Evolutionary conservation across 2,797 vertebrate species (phyloP), one percentile per base, ranked within the genome.

Genomic region (Adrianichthys oophorus): DNA sequence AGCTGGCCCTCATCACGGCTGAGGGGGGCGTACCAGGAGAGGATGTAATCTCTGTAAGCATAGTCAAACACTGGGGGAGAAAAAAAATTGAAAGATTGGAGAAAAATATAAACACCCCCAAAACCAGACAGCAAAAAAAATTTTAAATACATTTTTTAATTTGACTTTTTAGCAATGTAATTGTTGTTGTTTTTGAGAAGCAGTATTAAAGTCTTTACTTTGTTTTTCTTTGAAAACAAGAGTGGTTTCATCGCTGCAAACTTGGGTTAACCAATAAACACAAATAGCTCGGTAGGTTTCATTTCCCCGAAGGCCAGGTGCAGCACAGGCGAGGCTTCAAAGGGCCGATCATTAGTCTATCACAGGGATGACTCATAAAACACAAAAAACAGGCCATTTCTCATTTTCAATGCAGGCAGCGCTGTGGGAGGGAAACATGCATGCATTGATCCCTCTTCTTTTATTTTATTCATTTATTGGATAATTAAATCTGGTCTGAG

Each of bases 31-130:
- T 98, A 99, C 97, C 97, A 99, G 50, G 95, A 96, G 73, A 97
- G 89, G 79, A 99, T 90, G 68, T 98, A 99, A 88, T 99, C 97
- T 89, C 96, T 92, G 58, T 98, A 98, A 82, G 93, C 94, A 75
- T 94, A 95, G 92, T 99, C 97, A 62, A 98, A 99, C 81, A 99
- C 97, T 99, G 65, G 1, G 15, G n/a, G 37, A 1, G 44, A 41
- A 6, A 12, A 52, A 5, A 59, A 3, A 43, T 3, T 53, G 4
- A 47, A n/a, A 59, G 18, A 41, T 32, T 4, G 5, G 6, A 1
- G 16, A n/a, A 7, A 4, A 43, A 26, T 26, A 26, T 2, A 13
- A 26, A 23, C 29, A 41, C 17, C 15, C 14, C 13, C 29, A 7
- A 6, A 26, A 26, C 6, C 26, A 26, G 5, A 26, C 29, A 8